A percentile compares a stretch with the other conserved stretches of the same genome.
These are phyloP conservation scores for Sphecodes monilicornis DNA, from an alignment of 2,888 invertebrate genomes.

Conservation along the genomic window DNA sequence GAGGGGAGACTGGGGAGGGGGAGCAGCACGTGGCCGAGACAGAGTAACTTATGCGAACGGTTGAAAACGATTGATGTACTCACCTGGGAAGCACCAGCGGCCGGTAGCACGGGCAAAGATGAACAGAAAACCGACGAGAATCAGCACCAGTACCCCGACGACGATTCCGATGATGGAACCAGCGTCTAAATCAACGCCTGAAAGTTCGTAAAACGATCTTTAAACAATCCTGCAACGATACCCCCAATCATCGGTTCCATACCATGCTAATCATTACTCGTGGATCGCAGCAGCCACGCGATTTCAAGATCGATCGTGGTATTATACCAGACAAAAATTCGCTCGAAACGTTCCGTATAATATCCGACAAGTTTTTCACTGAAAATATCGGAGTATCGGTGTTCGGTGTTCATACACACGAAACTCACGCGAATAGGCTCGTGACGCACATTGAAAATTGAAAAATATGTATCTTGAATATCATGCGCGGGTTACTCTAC, in stretches of 20 bases:
- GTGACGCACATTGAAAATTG: background rate
- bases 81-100: conserved; percentile 95
- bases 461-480: background rate
- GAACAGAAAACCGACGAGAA: conserved; percentile 88
- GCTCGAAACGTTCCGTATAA: background rate
- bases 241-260: background rate
- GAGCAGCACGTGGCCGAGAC: conserved; percentile 25
- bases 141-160: conserved; percentile 88
- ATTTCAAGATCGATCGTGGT: background rate
- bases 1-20: background rate
- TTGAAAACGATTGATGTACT: conserved; percentile 83
- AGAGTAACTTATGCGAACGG: conserved; percentile 13
- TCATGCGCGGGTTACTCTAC: background rate
- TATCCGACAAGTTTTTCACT: background rate
- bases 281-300: background rate
- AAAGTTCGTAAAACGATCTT: conserved; percentile 54
- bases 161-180: conserved; percentile 92
- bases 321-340: background rate
- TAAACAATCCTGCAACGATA: conserved; percentile 6
- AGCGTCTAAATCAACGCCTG: conserved; percentile 90
- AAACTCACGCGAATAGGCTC: background rate
- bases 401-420: too few species aligned
- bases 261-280: background rate
- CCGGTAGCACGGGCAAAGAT: conserved; percentile 93
- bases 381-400: background rate